Evolutionary conservation across 1,140 invertebrate species (phyloP).

Genomic region (Octopus sinensis): DNA sequence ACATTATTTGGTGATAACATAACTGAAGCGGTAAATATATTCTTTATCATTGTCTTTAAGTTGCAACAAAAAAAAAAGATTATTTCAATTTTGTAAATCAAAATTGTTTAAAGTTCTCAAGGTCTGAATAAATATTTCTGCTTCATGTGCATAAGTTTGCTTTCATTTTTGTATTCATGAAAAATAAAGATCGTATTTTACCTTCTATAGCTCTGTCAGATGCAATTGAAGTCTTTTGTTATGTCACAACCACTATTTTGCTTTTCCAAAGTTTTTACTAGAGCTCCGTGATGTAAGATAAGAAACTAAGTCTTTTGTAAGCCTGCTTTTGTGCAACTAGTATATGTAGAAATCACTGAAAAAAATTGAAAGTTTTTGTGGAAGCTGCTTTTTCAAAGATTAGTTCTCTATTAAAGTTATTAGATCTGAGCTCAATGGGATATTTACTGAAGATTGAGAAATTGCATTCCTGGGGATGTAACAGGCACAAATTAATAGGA

Average conservation of each 20-base stretch:
- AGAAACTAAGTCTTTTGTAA: no score
- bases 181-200: not conserved
- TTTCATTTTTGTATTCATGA: not conserved
- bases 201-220: not conserved
- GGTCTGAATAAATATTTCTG: not conserved
- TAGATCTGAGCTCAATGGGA: not conserved
- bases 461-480: no score
- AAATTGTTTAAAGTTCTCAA: not conserved
- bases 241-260: no score
- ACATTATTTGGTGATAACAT: constrained; percentile 34
- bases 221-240: no score
- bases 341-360: no score
- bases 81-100: not conserved
- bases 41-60: not conserved
- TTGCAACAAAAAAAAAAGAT: not conserved
- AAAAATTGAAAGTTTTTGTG: no score
- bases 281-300: no score
- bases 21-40: constrained; percentile 32
- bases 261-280: no score
- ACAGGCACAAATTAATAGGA: no score
- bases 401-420: not conserved
- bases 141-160: not conserved
- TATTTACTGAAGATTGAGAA: not conserved
- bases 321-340: no score
- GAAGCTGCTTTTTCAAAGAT: no score